Percentiles rank a stretch among this genome's conserved stretches.
These are phyloP conservation scores for Rhamnusium bicolor DNA, from an alignment of 2,888 invertebrate genomes.

Conservation along the genomic window DNA sequence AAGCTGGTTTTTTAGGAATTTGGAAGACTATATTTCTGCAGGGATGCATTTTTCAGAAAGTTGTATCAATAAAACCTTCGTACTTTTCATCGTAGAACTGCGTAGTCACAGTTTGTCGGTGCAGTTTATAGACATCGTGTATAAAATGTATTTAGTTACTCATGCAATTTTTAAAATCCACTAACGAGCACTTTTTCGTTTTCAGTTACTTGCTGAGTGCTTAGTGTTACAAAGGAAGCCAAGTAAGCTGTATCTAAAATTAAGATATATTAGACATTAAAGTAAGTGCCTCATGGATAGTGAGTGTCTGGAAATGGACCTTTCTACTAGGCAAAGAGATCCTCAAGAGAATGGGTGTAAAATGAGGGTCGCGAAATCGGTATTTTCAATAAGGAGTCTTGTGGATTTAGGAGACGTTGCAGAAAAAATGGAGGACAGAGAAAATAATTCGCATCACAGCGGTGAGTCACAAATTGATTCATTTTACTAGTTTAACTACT, in stretches of 20 bases:
- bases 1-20: too few relatives aligned
- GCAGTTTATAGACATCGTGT: too few relatives aligned
- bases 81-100: too few relatives aligned
- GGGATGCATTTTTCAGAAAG: too few relatives aligned
- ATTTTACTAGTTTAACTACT: too few relatives aligned
- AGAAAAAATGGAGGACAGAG: conserved; percentile 56
- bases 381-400: conserved; percentile 75
- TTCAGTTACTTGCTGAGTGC: conserved; percentile 22
- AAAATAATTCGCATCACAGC: conserved; percentile 44
- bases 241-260: background rate
- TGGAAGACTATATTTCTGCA: too few relatives aligned
- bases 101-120: too few relatives aligned
- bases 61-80: too few relatives aligned
- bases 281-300: conserved; percentile 56
- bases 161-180: background rate
- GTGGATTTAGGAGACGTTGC: conserved; percentile 73
- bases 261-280: conserved; percentile 5
- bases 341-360: conserved; percentile 69
- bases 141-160: too few relatives aligned
- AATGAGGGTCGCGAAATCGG: conserved; percentile 75
- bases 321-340: conserved; percentile 71
- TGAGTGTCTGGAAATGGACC: conserved; percentile 70
- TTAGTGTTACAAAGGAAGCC: background rate
- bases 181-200: conserved; percentile 29
- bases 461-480: conserved; percentile 51